These are phyloP conservation scores for Toxotes lorentzi DNA, from an alignment of 2,797 vertebrate species.

Conservation along the genomic window DNA sequence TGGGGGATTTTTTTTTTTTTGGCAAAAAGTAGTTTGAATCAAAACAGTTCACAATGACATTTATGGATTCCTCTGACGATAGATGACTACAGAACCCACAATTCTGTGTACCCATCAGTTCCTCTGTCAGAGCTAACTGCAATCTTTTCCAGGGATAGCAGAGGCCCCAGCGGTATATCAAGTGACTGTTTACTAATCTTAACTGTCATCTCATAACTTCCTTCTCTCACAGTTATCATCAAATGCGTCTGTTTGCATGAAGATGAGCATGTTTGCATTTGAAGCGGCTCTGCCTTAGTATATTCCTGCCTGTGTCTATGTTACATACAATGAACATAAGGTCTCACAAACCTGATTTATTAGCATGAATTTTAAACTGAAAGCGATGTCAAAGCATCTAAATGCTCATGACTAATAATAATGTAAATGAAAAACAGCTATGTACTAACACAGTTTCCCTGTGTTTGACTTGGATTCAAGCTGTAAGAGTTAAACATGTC, in stretches of 20 bases:
- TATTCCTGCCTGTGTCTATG: neutral
- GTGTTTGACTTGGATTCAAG: neutral
- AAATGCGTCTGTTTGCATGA: slow-evolving; percentile 28
- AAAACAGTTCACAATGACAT: no score
- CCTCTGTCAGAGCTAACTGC: slow-evolving; percentile 26
- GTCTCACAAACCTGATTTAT: neutral
- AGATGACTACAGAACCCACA: slow-evolving; percentile 35
- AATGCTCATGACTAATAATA: neutral
- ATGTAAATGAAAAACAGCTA: neutral
- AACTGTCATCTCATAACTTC: slow-evolving; percentile 60
- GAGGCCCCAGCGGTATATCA: slow-evolving; percentile 59
- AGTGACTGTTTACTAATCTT: slow-evolving; percentile 77
- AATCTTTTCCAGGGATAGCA: slow-evolving; percentile 10
- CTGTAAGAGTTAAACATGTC: neutral
- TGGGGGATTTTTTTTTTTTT: no score
- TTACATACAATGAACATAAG: neutral
- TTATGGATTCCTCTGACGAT: neutral
- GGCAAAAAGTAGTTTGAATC: no score
- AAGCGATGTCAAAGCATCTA: neutral
- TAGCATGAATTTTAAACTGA: neutral
- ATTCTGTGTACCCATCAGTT: slow-evolving; percentile 9
- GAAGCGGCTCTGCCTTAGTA: neutral
- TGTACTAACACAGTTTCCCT: neutral
- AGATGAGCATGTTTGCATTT: neutral
- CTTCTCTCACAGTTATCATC: slow-evolving; percentile 34